Evolutionary conservation across 2,113 vertebrate genomes (phyloP), one percentile per base, ranked within the genome.

Genomic region (Macaca mulatta): DNA sequence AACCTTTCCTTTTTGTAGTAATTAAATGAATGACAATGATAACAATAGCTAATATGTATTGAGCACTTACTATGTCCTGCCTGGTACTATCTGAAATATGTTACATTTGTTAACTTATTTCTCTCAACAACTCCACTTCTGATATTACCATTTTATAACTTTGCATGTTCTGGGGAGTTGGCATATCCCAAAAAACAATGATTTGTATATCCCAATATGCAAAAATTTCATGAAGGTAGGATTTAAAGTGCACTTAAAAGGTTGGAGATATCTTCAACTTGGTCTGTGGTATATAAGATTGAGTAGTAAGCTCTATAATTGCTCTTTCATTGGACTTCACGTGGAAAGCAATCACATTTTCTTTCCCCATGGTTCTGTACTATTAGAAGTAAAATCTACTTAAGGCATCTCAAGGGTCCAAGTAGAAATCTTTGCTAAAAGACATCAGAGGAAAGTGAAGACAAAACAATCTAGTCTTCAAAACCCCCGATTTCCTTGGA

Each of bases 351-450:
- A 86, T 96, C 77, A 25, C 32, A 72, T 96, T 97, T 92, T 35
- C n/a, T 82, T 94, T 96, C 40, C 79, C 45, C 1, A 3, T 77
- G 86, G 43, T 81, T 95, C 22, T 78, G 16, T 88, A 55, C 38
- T 94, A 18, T 91, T 91, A 70, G 48, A 96, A 94, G 74, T 92
- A 92, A 95, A 96, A 84, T 96, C 86, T 93, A 84, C 67, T 91
- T 94, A 93, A 89, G 82, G 78, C 78, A 50, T 96, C 92, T 96
- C 75, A 48, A 94, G 81, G 78, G 81, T 93, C 52, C 81, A 86
- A 93, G 86, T 90, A 85, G 48, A 94, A 96, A 86, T 92, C 75
- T 83, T 91, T 87, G 57, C 69, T 90, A 84, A 95, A 97, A 79
- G 67, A 83, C 22, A 59, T 70, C 77, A 69, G 38, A 94, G 57